Evolutionary conservation across 2,113 vertebrate genomes (phyloP).

Genomic region (Mus pahari): DNA sequence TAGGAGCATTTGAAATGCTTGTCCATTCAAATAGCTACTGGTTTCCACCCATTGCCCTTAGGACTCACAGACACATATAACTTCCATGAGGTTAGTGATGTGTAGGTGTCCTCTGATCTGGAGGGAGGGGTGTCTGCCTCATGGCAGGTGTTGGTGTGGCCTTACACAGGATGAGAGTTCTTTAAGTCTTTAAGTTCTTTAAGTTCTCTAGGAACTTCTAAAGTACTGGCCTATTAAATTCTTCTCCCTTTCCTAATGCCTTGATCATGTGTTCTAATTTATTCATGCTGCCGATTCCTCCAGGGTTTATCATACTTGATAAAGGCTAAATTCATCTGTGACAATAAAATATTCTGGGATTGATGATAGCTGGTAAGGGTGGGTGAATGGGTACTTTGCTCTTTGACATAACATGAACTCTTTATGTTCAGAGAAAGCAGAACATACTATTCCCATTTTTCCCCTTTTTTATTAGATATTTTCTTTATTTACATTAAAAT

Average conservation of each 20-base stretch:
- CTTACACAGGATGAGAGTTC: background rate
- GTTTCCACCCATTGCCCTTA: background rate
- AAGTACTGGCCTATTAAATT: background rate
- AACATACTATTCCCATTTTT: background rate
- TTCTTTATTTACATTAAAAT: too few species aligned
- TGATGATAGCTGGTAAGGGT: background rate
- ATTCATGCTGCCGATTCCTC: background rate
- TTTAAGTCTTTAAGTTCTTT: background rate
- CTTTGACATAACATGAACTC: background rate
- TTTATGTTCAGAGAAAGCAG: background rate
- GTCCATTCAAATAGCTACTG: background rate
- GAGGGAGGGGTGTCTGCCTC: background rate
- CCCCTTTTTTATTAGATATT: too few species aligned
- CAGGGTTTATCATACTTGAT: conserved; percentile 18
- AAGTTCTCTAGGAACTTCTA: background rate
- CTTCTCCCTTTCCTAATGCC: background rate
- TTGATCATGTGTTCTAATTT: background rate
- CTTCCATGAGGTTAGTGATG: background rate
- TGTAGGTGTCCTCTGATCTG: background rate
- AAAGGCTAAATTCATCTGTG: background rate
- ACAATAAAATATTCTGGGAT: background rate
- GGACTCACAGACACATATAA: background rate
- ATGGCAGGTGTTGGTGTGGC: rapidly evolving
- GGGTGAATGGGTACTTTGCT: background rate
- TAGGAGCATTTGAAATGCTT: background rate